Percentiles rank a stretch among this genome's conserved stretches.
Conservation (phyloP, 92 coral and sea anemone species). For the Blastomussa wellsi region DNA sequence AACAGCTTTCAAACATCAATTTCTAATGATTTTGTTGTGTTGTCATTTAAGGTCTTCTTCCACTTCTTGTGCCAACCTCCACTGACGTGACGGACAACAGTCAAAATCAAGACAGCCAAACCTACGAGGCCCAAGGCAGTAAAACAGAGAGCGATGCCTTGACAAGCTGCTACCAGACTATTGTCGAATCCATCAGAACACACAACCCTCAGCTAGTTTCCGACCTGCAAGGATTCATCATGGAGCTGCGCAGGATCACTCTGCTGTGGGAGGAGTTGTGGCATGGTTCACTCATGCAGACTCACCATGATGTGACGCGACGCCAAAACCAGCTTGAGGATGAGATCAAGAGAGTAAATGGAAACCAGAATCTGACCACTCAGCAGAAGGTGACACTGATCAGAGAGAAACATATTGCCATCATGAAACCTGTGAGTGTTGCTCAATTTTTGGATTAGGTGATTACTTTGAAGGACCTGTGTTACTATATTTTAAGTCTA, state of each 20-base stretch:
- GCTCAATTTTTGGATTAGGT: neutral
- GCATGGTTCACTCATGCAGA: conserved; percentile 96
- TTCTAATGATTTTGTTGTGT: neutral
- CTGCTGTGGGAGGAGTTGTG: conserved; percentile 97
- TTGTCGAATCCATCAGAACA: conserved; percentile 87
- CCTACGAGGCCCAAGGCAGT: conserved; percentile 13
- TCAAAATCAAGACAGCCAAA: conserved; percentile 26
- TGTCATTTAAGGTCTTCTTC: conserved; percentile 45
- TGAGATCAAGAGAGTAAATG: conserved; percentile 91
- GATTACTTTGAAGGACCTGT: neutral
- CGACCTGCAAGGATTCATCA: conserved; percentile 90
- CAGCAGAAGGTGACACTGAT: conserved; percentile 89
- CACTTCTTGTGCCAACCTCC: conserved; percentile 51
- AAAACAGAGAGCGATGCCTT: conserved; percentile 76
- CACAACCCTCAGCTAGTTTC: conserved; percentile 82
- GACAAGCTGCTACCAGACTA: conserved; percentile 86
- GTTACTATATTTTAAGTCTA: too few relatives aligned
- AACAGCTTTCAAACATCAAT: neutral
- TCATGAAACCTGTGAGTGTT: conserved; percentile 95
- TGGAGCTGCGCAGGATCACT: conserved; percentile 90
- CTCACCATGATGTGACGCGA: conserved; percentile 91
- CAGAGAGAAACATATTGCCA: conserved; percentile 90
- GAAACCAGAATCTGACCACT: conserved; percentile 72
- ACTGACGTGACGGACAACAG: conserved; percentile 31
- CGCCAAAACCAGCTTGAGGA: conserved; percentile 94